phyloP scores from a whole-genome alignment of 2,797 vertebrate species.

The Mallotus villosus region DNA sequence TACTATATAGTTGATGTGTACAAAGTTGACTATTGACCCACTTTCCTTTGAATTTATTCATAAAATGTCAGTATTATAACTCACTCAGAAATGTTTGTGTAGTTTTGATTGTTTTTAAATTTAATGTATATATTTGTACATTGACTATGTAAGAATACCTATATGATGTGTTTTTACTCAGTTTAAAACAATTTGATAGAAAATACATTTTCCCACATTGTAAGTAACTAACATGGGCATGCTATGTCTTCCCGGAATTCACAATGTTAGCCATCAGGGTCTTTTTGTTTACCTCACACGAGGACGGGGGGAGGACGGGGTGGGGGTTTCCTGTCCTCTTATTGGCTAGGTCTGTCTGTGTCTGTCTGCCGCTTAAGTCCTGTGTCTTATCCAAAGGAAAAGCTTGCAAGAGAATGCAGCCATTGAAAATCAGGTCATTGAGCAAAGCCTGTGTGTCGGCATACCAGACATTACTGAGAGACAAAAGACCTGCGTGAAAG shows the following conservation, averaged over 20 bases:
- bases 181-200: neutral
- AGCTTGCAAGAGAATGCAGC: slow-evolving; percentile 61
- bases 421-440: slow-evolving; percentile 75
- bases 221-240: slow-evolving; percentile 45
- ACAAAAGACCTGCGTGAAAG: slow-evolving; percentile 76
- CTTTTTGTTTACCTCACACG: slow-evolving; percentile 62
- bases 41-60: no score
- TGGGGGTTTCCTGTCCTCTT: slow-evolving; percentile 51
- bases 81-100: neutral
- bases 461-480: slow-evolving; percentile 76
- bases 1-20: neutral
- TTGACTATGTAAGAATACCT: no score
- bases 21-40: neutral
- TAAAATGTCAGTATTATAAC: no score
- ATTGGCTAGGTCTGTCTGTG: slow-evolving; percentile 60
- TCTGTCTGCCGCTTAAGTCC: slow-evolving; percentile 68
- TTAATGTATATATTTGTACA: neutral
- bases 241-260: slow-evolving; percentile 25
- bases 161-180: neutral
- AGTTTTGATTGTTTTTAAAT: neutral
- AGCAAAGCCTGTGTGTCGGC: slow-evolving; percentile 69
- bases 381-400: slow-evolving; percentile 67
- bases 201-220: slow-evolving; percentile 36
- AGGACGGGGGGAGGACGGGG: slow-evolving; percentile 36
- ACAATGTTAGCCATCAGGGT: slow-evolving; percentile 41